Conservation (phyloP, 1,140 invertebrate genomes). For the Leptoteleia sp. region DNA sequence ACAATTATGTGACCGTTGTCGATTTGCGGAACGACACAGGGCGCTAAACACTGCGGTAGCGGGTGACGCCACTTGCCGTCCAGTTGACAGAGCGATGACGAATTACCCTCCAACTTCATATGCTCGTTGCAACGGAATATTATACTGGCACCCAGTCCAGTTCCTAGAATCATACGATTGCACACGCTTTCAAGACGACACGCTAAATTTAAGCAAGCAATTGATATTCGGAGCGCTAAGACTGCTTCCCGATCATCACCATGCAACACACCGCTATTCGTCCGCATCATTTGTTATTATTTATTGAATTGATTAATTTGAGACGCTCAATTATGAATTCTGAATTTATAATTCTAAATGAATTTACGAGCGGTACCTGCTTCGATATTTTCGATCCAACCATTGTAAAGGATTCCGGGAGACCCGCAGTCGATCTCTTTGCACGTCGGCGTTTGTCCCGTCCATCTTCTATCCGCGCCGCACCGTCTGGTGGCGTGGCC, state of each 20-base stretch:
- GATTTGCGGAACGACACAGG: constrained; percentile 94
- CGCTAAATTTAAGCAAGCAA: constrained; percentile 1
- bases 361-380: constrained; percentile 77
- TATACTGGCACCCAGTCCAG: constrained; percentile 93
- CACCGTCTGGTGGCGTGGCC: constrained; percentile 93
- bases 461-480: constrained; percentile 95
- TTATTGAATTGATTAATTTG: constrained; percentile 14
- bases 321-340: constrained; percentile 29
- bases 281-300: constrained; percentile 26
- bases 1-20: constrained; percentile 89
- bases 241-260: no score
- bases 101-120: constrained; percentile 94
- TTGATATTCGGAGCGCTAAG: no score
- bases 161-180: constrained; percentile 82
- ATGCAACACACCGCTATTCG: constrained; percentile 3
- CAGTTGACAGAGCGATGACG: constrained; percentile 94
- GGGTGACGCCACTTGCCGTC: constrained; percentile 97
- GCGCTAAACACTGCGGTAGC: constrained; percentile 93
- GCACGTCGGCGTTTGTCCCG: constrained; percentile 91
- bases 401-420: constrained; percentile 94
- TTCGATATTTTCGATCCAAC: constrained; percentile 96
- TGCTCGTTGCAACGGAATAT: constrained; percentile 96
- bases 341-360: constrained; percentile 26
- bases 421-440: constrained; percentile 98
- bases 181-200: no score